phyloP scores from a whole-genome alignment of 2,113 vertebrate genomes.

The Anhinga rufa region DNA sequence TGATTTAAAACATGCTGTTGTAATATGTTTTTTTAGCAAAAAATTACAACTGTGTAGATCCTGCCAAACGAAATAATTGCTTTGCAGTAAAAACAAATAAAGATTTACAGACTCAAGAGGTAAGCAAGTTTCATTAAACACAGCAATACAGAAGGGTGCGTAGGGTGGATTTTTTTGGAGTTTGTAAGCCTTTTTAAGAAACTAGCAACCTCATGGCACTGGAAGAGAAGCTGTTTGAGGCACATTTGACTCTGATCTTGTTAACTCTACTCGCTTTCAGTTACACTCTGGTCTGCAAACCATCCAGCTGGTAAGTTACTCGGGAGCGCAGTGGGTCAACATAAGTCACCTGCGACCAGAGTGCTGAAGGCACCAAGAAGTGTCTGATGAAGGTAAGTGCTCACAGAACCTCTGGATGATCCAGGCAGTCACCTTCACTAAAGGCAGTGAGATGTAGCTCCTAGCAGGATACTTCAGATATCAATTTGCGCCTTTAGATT shows the following conservation, averaged over 20 bases:
- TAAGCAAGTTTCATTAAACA: neutral
- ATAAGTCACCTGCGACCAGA: neutral
- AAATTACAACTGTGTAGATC: neutral
- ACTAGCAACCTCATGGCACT: neutral
- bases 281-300: neutral
- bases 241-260: neutral
- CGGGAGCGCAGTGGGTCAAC: neutral
- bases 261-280: neutral
- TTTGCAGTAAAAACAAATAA: conserved; percentile 3
- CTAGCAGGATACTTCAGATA: neutral
- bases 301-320: neutral
- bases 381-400: neutral
- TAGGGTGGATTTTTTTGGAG: neutral
- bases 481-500: neutral
- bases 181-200: neutral
- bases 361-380: neutral
- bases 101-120: neutral
- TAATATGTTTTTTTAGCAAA: neutral
- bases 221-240: neutral
- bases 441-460: neutral
- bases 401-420: neutral
- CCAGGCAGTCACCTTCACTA: neutral
- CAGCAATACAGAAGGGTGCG: neutral
- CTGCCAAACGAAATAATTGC: neutral
- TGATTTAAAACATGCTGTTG: neutral